Base-by-base conservation (phyloP, 2,113 vertebrate genomes). In the Gymnobelideus leadbeateri region DNA sequence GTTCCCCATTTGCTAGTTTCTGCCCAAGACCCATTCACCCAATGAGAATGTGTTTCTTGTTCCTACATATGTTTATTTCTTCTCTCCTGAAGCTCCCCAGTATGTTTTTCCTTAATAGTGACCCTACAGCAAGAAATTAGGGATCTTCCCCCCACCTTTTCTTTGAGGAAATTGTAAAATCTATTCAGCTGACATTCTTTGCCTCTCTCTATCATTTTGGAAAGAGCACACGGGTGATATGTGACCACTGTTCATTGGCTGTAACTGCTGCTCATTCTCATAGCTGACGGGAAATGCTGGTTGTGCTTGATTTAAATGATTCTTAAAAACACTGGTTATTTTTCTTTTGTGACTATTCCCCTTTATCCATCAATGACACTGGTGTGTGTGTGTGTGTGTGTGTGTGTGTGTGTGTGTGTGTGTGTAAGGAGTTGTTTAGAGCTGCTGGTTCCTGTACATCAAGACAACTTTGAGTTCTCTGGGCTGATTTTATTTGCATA, bases 401-500 rank as follows among this genome's bases (percentile, higher is more conserved):
- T 94, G 49, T 91, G n/a, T 54, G 50, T 96, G 91, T 96, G 37
- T 77, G 68, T 77, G 68, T 77, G 16, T 84, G 37, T 43, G 37
- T n/a, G 25, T 96, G 28, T 8, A n/a, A 8, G 7, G n/a, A 16
- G 68, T 23, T 84, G 68, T 84, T 84, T 84, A 84, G 19, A 84
- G 68, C 68, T 84, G 16, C n/a, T 43, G 43, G 31, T 93, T 93
- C 28, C 90, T 91, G 16, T 93, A 93, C 95, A 90, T 97, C 91
- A 91, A 93, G 94, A 96, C 46, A 95, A 94, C 92, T 93, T 90
- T 91, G 89, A 91, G 95, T 77, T 51, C n/a, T 93, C 93, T 94
- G 96, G 96, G 92, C 91, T 93, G 94, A 95, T 92, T 96, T 57
- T 91, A 89, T 97, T 97, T 97, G 91, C 96, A 96, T 96, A 90